phyloP scores from a whole-genome alignment of 2,113 vertebrate genomes.

The Dendropsophus ebraccatus region DNA sequence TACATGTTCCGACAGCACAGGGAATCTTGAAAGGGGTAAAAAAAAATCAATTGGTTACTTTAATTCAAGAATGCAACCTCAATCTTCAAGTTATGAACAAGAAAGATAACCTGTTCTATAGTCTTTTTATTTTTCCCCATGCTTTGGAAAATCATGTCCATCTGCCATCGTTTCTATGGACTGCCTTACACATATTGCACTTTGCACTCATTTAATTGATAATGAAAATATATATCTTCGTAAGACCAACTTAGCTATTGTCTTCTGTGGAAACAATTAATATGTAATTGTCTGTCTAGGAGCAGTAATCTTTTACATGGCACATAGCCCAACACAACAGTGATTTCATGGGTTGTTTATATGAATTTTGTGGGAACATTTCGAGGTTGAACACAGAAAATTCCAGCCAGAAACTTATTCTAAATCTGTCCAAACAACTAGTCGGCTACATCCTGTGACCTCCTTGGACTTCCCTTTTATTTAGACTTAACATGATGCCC shows the following conservation, averaged over 20 bases:
- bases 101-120: background rate
- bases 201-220: conserved; percentile 8
- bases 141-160: background rate
- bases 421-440: conserved; percentile 58
- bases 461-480: conserved; percentile 56
- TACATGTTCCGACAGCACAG: too few relatives aligned
- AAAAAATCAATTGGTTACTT: conserved; percentile 20
- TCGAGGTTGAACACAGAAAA: conserved; percentile 55
- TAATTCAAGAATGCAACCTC: conserved; percentile 34
- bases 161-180: conserved; percentile 23
- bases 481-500: conserved; percentile 57
- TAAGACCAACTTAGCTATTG: conserved; percentile 33
- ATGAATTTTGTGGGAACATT: conserved; percentile 59
- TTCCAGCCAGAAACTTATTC: conserved; percentile 53
- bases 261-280: conserved; percentile 57
- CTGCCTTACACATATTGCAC: background rate
- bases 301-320: conserved; percentile 56
- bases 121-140: conserved; percentile 12
- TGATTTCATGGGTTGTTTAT: conserved; percentile 59
- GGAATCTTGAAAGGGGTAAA: background rate
- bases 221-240: conserved; percentile 19
- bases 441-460: conserved; percentile 56
- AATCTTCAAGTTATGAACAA: conserved; percentile 15
- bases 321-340: conserved; percentile 56
- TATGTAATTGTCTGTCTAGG: conserved; percentile 58